Percentiles rank a stretch among this genome's conserved stretches.
Evolutionary conservation across 1,140 invertebrate genomes (phyloP).

Genomic region (Mya arenaria): DNA sequence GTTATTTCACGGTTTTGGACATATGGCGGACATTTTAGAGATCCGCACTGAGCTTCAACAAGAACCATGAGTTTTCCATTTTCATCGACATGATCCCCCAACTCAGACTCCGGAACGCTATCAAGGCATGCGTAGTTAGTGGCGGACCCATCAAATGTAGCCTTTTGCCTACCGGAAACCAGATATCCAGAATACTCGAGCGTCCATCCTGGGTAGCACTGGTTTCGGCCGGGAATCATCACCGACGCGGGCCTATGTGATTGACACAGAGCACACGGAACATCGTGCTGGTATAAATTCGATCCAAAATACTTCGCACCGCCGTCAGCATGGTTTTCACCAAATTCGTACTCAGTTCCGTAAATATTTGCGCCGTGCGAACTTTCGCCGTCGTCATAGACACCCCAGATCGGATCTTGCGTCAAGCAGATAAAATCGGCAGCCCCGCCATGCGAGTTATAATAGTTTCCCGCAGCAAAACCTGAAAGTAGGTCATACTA

Average conservation of each 20-base stretch:
- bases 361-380: not conserved
- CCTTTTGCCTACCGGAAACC: not conserved
- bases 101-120: not conserved
- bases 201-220: constrained; percentile 55
- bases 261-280: constrained; percentile 41
- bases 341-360: not conserved
- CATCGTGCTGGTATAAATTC: not conserved
- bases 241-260: not conserved
- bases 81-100: not conserved
- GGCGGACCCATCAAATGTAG: too few relatives aligned
- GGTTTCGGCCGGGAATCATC: constrained; percentile 45
- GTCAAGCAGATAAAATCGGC: constrained; percentile 2
- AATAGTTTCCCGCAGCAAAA: too few relatives aligned
- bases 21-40: constrained; percentile 21
- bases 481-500: too few relatives aligned
- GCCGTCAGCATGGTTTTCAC: not conserved
- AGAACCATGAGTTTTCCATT: constrained; percentile 1
- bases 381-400: not conserved
- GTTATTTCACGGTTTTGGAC: not conserved
- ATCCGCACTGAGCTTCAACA: constrained; percentile 39
- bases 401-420: not conserved
- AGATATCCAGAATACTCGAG: constrained; percentile 43
- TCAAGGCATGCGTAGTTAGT: constrained; percentile 28
- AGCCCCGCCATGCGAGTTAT: too few relatives aligned
- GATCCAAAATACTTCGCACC: not conserved